A percentile compares a stretch with the other conserved stretches of the same genome.
phyloP scores from a whole-genome alignment of 2,797 vertebrate genomes.

The Buphagus erythrorhynchus region DNA sequence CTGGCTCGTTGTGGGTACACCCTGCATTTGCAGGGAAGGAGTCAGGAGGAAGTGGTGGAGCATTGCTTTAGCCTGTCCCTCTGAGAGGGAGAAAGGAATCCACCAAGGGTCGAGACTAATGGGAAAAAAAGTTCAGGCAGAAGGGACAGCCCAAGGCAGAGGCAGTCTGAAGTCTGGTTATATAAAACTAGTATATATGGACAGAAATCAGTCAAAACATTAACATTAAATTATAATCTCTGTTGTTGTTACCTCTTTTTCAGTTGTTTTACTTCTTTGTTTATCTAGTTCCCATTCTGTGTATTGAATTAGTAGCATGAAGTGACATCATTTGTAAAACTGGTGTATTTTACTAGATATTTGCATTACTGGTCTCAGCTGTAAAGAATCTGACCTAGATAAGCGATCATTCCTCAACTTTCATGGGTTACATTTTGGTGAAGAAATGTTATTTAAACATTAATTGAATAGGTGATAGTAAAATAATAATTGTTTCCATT shows the following conservation, averaged over 20 bases:
- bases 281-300: not conserved
- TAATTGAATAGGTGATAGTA: not conserved
- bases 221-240: not conserved
- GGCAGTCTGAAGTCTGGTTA: not conserved
- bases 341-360: not conserved
- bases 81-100: not conserved
- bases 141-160: not conserved
- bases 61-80: not conserved
- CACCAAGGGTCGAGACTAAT: accelerated
- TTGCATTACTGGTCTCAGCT: not conserved
- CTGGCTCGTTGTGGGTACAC: accelerated
- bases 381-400: not conserved
- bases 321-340: not conserved
- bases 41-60: not conserved
- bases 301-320: not conserved
- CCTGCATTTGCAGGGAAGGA: not conserved
- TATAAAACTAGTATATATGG: not conserved
- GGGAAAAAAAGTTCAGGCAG: not conserved
- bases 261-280: not conserved
- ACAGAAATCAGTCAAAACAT: not conserved
- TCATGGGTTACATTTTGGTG: not conserved
- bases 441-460: not conserved
- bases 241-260: not conserved
- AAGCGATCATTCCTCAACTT: not conserved
- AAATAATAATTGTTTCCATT: not conserved